phyloP scores from a whole-genome alignment of 2,888 invertebrate species.

The Melieria picta region DNA sequence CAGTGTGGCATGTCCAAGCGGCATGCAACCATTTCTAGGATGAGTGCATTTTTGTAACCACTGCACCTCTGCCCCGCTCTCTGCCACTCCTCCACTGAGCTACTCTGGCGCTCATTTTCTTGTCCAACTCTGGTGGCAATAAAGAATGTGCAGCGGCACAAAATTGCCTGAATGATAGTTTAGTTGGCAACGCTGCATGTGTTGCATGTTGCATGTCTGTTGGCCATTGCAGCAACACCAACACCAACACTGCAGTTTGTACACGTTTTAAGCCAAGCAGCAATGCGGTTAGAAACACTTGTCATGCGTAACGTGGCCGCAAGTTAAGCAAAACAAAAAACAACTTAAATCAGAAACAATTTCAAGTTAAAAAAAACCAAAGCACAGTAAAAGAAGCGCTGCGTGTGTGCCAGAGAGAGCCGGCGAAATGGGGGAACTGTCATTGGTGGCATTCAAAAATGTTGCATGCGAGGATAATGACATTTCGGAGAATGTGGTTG shows the following conservation, averaged over 20 bases:
- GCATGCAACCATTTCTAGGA: conserved; percentile 27
- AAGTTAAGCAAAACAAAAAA: not conserved
- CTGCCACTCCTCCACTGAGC: not conserved
- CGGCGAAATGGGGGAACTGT: conserved; percentile 10
- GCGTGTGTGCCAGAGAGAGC: not conserved
- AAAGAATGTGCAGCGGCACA: no score
- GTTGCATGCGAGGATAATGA: conserved; percentile 30
- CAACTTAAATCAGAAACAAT: not conserved
- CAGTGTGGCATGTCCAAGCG: not conserved
- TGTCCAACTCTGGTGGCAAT: no score
- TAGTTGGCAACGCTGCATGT: not conserved
- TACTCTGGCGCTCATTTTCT: no score
- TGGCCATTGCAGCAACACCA: conserved; percentile 2
- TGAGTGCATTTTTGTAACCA: conserved; percentile 12
- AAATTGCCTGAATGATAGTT: no score
- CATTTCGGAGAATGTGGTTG: conserved; percentile 19
- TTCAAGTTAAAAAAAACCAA: not conserved
- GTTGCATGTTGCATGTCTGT: conserved; percentile 20
- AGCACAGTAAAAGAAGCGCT: not conserved
- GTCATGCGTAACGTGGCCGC: conserved; percentile 27
- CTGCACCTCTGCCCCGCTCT: conserved; percentile 1
- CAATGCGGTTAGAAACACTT: conserved; percentile 22
- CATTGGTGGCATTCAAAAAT: conserved; percentile 23
- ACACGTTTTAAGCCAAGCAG: not conserved
- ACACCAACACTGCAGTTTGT: not conserved